Base-by-base conservation (phyloP, 2,888 invertebrate species). In the Caenorhabditis parvicauda region DNA sequence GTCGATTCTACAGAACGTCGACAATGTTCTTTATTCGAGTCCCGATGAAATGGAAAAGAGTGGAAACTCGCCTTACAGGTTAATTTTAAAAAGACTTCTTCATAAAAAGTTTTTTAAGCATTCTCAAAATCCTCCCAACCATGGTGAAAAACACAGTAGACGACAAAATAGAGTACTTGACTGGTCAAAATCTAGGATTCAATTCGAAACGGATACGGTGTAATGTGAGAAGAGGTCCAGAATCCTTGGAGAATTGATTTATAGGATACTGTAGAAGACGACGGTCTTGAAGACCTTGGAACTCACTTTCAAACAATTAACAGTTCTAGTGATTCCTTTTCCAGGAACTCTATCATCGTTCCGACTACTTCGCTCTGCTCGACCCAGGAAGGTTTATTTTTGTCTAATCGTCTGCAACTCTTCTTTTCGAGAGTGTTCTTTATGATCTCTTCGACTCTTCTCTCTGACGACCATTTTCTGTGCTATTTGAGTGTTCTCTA, bases 101-200 rank as follows among this genome's bases (percentile, higher is more conserved):
- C 19, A 28, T 7, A 46, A 24, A 28, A 24, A 39, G 38, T 6
- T 17, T 17, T 7, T 61, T 39, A 22, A 61, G 61, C 19, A 28
- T 62, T 2, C 38, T 62, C 12, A 19, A 54, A 21, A 35, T 45
- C n/a, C 48, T 62, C 6, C 49, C 53, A 1, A 48, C 35, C 3
- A 62, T 62, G 62, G 62, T 62, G 0, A 48, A 58, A 24, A 62
- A 62, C 27, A 64, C 64, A 17, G 41, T 49, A 4, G 54, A 58
- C 14, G n/a, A 45, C 1, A 24, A 57, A 28, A 57, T 62, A 6
- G 58, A 62, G 24, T 62, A 62, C 42, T 25, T 62, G n/a, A 41
- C 51, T 2, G 62, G 62, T 1, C n/a, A 19, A 2, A 62, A 62
- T 45, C 27, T 62, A 17, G 62, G 62, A 27, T 62, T 62, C 29